Percentiles rank a stretch among this genome's conserved stretches.
Evolutionary conservation across 2,797 vertebrate genomes (phyloP).

Genomic region (Melanotaenia trifasciata): DNA sequence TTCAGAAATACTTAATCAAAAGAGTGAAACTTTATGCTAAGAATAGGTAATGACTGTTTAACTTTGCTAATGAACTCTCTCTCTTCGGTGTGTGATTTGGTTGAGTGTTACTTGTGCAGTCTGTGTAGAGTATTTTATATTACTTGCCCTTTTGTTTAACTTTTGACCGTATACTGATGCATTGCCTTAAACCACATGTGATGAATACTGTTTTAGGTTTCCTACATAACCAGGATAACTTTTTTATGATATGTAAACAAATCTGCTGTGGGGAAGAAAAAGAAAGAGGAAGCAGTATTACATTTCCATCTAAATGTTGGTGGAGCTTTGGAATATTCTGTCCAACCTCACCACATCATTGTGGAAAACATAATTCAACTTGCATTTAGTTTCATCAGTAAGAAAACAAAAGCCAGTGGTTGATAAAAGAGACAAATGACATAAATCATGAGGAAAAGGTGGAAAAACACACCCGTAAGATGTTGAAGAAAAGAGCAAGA

Average conservation of each 20-base stretch:
- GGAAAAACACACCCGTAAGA: not conserved
- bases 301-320: not conserved
- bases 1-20: too few relatives aligned
- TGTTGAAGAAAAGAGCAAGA: not conserved
- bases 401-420: not conserved
- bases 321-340: not conserved
- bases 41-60: not conserved
- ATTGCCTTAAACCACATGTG: not conserved
- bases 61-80: not conserved
- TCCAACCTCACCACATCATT: not conserved
- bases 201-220: not conserved
- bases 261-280: not conserved
- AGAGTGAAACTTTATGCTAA: not conserved
- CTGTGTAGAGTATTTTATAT: too few relatives aligned
- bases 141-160: too few relatives aligned
- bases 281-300: too few relatives aligned
- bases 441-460: not conserved
- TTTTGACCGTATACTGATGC: not conserved
- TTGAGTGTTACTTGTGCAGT: not conserved
- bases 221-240: not conserved
- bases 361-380: not conserved
- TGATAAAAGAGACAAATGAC: not conserved
- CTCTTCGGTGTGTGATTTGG: not conserved
- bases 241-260: not conserved
- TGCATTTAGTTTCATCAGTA: slow-evolving; percentile 1